Base-by-base conservation (phyloP, 2,888 invertebrate genomes). In the Malacosoma neustria region DNA sequence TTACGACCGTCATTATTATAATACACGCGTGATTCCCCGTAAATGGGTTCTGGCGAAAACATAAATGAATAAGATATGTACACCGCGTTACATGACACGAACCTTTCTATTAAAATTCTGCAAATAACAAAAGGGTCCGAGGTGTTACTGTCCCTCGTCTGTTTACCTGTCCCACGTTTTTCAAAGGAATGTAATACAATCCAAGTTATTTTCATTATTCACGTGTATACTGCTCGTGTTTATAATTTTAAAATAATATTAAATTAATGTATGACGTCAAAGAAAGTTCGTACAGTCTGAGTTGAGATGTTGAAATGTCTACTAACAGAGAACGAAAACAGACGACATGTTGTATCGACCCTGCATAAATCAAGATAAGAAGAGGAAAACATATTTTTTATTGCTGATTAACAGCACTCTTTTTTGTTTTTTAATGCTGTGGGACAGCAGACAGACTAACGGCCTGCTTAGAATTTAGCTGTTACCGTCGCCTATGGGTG, bases 21-120 rank as follows among this genome's bases (percentile, higher is more conserved):
- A 50, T 48, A 46, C 39, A 37, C 38, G 45, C 48, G 46, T 43
- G 49, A 51, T 48, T 45, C 40, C 43, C 41, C 44, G 45, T 45
- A 48, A 46, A 56, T 54, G 48, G 42, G 52, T 51, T 54, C 46
- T 39, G 45, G 45, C 44, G 52, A 51, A 53, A 47, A 56, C 48
- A 49, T 48, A 9, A 22, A 22, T 22, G 22, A 22, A 9, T 22
- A 22, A 31, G 33, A 32, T 34, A 32, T 36, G 32, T 29, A 34
- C 35, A 34, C 33, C 30, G 45, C 7, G 45, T 41, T 43, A 45
- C 51, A 52, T 57, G 57, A 57, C 54, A 46, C 45, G 46, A 55
- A 68, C 61, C 69, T 70, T 80, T 75, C 73, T 74, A 81, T 79
- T 80, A 79, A 80, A 81, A 82, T 81, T 80, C 73, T 73, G 71